A percentile compares a stretch with the other conserved stretches of the same genome.
Evolutionary conservation across 2,888 invertebrate species (phyloP).

Genomic region (Coleophora deauratella): DNA sequence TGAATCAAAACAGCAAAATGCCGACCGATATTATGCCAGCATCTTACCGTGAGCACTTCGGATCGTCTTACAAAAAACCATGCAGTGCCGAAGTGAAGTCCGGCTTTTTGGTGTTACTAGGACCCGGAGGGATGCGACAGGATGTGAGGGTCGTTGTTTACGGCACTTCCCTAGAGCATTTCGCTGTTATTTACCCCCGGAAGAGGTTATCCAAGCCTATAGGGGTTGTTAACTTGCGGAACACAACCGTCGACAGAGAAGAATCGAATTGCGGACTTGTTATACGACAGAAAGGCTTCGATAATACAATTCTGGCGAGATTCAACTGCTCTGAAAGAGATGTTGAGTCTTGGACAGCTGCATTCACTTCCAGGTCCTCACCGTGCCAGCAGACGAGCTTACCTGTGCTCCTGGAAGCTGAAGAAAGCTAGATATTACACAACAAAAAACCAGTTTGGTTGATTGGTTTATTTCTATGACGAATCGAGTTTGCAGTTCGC

Average conservation of each 20-base stretch:
- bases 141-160: slow-evolving; percentile 78
- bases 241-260: slow-evolving; percentile 71
- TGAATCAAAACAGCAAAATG: slow-evolving; percentile 44
- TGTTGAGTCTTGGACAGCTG: slow-evolving; percentile 74
- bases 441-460: too few relatives aligned
- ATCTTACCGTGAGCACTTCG: slow-evolving; percentile 46
- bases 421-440: slow-evolving; percentile 54
- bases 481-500: slow-evolving; percentile 53
- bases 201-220: slow-evolving; percentile 76
- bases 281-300: slow-evolving; percentile 77
- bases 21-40: slow-evolving; percentile 51
- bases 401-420: slow-evolving; percentile 76
- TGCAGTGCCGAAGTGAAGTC: slow-evolving; percentile 75
- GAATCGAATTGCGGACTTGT: slow-evolving; percentile 66
- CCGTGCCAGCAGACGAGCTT: slow-evolving; percentile 67
- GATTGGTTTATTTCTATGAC: slow-evolving; percentile 3
- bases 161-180: slow-evolving; percentile 77
- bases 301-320: slow-evolving; percentile 74
- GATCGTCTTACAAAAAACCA: slow-evolving; percentile 41
- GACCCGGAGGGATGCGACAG: slow-evolving; percentile 74
- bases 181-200: slow-evolving; percentile 78
- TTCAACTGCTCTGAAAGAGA: slow-evolving; percentile 75
- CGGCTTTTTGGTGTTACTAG: slow-evolving; percentile 75
- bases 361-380: slow-evolving; percentile 66
- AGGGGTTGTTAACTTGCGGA: slow-evolving; percentile 76